phyloP scores from a whole-genome alignment of 2,113 vertebrate genomes.

The Channa argus region DNA sequence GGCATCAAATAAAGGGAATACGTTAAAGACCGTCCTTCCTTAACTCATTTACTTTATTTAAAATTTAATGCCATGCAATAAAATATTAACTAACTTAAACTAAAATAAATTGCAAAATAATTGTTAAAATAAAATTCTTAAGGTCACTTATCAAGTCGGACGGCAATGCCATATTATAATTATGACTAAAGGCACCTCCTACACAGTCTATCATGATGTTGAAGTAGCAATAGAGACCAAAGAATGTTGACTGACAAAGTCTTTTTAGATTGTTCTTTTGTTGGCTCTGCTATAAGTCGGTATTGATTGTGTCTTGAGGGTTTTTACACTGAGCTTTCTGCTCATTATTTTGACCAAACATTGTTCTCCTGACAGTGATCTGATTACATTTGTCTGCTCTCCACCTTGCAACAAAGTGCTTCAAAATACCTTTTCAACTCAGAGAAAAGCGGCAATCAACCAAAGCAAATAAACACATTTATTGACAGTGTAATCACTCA shows the following conservation, averaged over 20 bases:
- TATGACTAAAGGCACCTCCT: too few relatives aligned
- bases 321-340: constrained; percentile 62
- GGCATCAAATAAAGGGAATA: too few relatives aligned
- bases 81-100: too few relatives aligned
- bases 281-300: not conserved
- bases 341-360: constrained; percentile 66
- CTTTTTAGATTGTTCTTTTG: constrained; percentile 5
- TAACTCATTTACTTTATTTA: too few relatives aligned
- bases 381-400: constrained; percentile 55
- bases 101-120: too few relatives aligned
- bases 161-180: too few relatives aligned
- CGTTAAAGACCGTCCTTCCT: too few relatives aligned
- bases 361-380: constrained; percentile 69
- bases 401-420: constrained; percentile 53
- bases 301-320: constrained; percentile 56
- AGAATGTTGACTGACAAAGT: constrained; percentile 10
- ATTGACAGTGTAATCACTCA: constrained; percentile 74
- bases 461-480: constrained; percentile 70
- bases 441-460: constrained; percentile 42
- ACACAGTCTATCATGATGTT: too few relatives aligned
- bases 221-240: not conserved
- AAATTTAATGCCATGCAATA: too few relatives aligned
- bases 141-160: too few relatives aligned
- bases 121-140: too few relatives aligned
- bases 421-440: constrained; percentile 71